Percentiles rank a stretch among this genome's conserved stretches.
phyloP scores from a whole-genome alignment of 2,797 vertebrate genomes.

The Phylloscopus collybita region DNA sequence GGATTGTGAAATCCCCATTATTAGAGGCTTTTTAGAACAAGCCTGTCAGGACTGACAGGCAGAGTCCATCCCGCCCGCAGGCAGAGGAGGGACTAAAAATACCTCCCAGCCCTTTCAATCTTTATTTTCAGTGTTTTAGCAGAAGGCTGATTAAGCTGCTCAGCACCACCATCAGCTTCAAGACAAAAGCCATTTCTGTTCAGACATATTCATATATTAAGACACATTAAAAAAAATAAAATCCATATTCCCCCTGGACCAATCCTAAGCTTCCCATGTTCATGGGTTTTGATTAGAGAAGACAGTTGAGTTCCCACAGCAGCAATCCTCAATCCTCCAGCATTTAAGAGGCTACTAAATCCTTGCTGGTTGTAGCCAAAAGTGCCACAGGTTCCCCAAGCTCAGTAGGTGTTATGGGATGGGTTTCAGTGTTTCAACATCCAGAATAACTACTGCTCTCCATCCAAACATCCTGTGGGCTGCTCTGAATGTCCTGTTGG shows the following conservation, averaged over 20 bases:
- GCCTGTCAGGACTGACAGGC: conserved; percentile 6
- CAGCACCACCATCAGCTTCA: neutral
- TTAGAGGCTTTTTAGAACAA: neutral
- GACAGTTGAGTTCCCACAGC: neutral
- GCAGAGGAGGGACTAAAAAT: conserved; percentile 33
- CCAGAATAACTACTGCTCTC: neutral
- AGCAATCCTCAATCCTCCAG: neutral
- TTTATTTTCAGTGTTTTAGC: neutral
- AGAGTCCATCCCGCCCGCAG: neutral
- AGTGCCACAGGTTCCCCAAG: fast-evolving
- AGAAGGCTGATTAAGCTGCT: conserved; percentile 1
- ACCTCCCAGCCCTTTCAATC: neutral
- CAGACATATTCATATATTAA: neutral
- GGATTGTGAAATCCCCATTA: conserved; percentile 23
- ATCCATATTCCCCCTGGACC: neutral
- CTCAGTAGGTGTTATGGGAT: neutral
- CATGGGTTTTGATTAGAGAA: neutral
- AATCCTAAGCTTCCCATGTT: neutral
- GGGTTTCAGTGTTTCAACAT: neutral
- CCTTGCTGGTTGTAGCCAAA: neutral
- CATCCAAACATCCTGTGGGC: neutral
- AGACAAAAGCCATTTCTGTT: neutral
- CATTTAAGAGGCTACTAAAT: neutral
- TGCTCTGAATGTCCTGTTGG: neutral
- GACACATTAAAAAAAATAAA: neutral